Base-by-base conservation (phyloP, 2,888 invertebrate genomes). In the Eupelmus urozonus region DNA sequence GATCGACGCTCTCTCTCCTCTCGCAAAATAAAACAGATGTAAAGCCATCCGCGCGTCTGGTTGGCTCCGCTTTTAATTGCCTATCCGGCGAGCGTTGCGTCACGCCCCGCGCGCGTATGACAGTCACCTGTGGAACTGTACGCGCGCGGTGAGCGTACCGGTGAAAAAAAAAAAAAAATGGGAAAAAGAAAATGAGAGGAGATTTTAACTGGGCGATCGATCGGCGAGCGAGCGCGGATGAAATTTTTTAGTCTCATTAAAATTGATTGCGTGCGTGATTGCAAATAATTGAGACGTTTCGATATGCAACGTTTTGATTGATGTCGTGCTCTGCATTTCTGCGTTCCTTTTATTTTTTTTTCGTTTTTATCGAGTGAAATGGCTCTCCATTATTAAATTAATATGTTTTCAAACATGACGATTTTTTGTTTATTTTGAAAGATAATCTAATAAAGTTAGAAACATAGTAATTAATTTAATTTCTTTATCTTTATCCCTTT, bases 1-100 rank as follows among this genome's bases (percentile, higher is more conserved):
- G 27, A 77, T 69, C 78, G 73, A n/a, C n/a, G n/a, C n/a, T n/a
- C n/a, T n/a, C n/a, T n/a, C n/a, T n/a, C n/a, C n/a, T n/a, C 77
- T 71, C 53, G 2, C 79, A 82, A 81, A 81, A 77, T 78, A 71
- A 70, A 75, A 42, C 76, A 59, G 73, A 67, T 71, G 80, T 74
- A 81, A 74, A 77, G 63, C 67, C 77, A 78, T 65, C 55, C 76
- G n/a, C n/a, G n/a, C n/a, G 81, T 62, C 69, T 77, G 66, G n/a
- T n/a, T n/a, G n/a, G 73, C 67, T 78, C 72, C 70, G n/a, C 66
- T 76, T 76, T 76, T 76, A 70, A 76, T 76, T 76, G 76, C 69
- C 18, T 42, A 53, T 72, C 20, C 57, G 57, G 7, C 25, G 23
- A 3, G 16, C 5, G 9, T 49, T 59, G 67, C 66, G 60, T 60